Conservation (phyloP, 37 sponge, comb jelly and placozoan genomes). For the Geodia barretti region DNA sequence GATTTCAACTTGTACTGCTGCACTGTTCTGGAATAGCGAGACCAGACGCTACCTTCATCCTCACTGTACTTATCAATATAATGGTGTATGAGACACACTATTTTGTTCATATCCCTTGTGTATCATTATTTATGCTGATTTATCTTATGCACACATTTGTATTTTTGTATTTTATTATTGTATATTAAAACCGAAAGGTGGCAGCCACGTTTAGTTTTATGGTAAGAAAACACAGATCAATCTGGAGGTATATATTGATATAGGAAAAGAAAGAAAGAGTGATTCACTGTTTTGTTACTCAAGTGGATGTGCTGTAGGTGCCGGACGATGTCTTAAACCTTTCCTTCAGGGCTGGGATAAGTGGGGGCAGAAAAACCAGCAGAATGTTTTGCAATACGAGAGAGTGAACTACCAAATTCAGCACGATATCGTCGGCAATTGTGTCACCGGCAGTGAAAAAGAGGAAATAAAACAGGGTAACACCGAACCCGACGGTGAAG, state of each 20-base stretch:
- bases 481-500: neutral
- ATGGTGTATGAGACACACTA: neutral
- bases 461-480: neutral
- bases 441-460: neutral
- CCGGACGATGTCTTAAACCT: too few relatives aligned
- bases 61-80: neutral
- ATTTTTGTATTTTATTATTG: too few relatives aligned
- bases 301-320: too few relatives aligned
- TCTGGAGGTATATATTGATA: too few relatives aligned
- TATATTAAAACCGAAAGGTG: too few relatives aligned
- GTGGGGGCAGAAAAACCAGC: neutral
- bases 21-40: neutral
- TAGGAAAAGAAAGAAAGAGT: too few relatives aligned
- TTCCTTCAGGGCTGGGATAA: neutral
- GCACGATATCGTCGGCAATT: neutral
- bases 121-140: too few relatives aligned
- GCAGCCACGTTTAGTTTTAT: too few relatives aligned
- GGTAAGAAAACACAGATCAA: too few relatives aligned
- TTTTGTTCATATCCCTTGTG: neutral
- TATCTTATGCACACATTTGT: too few relatives aligned
- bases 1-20: neutral
- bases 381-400: neutral
- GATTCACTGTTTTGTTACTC: too few relatives aligned
- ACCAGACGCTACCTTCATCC: neutral
- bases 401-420: neutral